Conservation (phyloP, 2,888 invertebrate genomes). For the Amiota communis region DNA sequence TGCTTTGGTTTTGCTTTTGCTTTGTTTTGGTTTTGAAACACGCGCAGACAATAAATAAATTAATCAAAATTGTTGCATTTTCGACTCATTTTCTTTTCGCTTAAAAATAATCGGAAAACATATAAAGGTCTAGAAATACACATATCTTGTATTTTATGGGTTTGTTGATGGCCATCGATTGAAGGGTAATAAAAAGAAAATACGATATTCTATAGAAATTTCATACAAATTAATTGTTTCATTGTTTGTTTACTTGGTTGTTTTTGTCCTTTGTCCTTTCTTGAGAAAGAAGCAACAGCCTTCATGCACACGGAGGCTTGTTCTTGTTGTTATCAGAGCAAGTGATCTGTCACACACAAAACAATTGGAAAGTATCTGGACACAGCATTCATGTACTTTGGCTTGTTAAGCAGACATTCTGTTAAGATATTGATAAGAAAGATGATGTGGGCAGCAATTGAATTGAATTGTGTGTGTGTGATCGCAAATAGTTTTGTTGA, state of each 20-base stretch:
- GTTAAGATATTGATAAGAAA: too few species aligned
- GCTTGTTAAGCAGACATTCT: background rate
- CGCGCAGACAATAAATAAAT: slow-evolving; percentile 52
- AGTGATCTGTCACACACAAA: slow-evolving; percentile 4
- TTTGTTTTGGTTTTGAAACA: background rate
- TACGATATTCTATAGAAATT: background rate
- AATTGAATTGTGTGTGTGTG: background rate
- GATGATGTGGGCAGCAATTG: background rate
- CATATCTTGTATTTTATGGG: background rate
- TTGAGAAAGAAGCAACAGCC: slow-evolving; percentile 3
- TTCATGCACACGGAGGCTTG: background rate
- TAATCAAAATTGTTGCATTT: slow-evolving; percentile 55
- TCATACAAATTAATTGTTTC: slow-evolving; percentile 13
- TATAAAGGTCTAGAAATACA: background rate
- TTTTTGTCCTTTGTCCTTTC: slow-evolving; percentile 18
- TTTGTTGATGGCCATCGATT: background rate
- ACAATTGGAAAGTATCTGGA: slow-evolving; percentile 6
- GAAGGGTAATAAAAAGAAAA: background rate
- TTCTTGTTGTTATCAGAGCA: slow-evolving; percentile 1
- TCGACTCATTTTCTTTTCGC: slow-evolving; percentile 9
- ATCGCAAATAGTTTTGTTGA: background rate
- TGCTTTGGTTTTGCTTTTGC: background rate
- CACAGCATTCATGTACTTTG: background rate
- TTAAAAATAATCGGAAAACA: background rate
- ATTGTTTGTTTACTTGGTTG: background rate